Evolutionary conservation across 2,797 vertebrate genomes (phyloP).

Genomic region (Rhynchonycteris naso): DNA sequence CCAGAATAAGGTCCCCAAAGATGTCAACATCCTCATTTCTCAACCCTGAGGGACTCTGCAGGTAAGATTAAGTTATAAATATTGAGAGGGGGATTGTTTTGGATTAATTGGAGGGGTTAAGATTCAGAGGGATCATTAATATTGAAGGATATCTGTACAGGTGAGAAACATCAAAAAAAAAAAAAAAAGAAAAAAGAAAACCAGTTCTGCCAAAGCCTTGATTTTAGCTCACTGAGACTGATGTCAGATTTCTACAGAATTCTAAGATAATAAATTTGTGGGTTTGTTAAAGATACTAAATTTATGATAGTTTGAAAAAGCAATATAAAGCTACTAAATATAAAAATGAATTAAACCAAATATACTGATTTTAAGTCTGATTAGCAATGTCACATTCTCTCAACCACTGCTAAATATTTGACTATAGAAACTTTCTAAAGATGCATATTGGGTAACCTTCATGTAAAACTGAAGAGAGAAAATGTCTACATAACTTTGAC

Average conservation of each 20-base stretch:
- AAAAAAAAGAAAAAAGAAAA: not conserved
- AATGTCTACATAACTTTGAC: not conserved
- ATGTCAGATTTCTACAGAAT: not conserved
- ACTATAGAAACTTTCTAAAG: not conserved
- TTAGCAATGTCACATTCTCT: not conserved
- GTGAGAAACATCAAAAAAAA: not conserved
- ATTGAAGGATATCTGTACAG: not conserved
- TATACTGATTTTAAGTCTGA: not conserved
- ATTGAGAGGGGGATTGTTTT: not conserved
- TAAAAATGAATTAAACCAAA: not conserved
- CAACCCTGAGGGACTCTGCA: not conserved
- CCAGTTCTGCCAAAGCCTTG: not conserved
- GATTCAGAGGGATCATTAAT: not conserved
- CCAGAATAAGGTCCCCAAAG: not conserved
- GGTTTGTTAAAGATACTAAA: not conserved
- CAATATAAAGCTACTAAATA: not conserved
- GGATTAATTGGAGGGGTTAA: not conserved
- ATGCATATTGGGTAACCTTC: not conserved
- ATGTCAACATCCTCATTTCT: not conserved
- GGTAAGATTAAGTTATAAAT: not conserved
- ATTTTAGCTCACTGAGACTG: not conserved
- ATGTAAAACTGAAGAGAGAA: not conserved
- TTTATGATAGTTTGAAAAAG: not conserved
- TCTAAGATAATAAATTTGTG: not conserved
- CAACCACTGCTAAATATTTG: not conserved